These are phyloP conservation scores for Neosilurus hyrtlii DNA, from an alignment of 2,797 vertebrate species.

Conservation along the genomic window DNA sequence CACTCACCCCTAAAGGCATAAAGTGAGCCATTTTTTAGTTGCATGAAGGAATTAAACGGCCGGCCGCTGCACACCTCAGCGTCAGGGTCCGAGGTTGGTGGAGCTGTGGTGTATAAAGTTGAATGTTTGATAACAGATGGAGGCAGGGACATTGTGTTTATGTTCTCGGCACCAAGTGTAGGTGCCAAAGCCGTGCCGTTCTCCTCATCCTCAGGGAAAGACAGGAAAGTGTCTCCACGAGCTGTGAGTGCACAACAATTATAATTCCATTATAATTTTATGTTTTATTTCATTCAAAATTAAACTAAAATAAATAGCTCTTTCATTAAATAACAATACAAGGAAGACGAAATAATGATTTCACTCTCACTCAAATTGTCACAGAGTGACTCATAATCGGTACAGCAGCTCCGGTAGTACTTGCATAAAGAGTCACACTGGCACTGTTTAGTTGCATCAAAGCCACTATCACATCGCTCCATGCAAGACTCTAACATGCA, in stretches of 20 bases:
- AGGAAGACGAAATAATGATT: background rate
- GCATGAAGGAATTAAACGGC: constrained; percentile 80
- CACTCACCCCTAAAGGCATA: constrained; percentile 81
- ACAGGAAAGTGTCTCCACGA: constrained; percentile 85
- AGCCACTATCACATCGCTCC: constrained; percentile 81
- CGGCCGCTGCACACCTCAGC: constrained; percentile 80
- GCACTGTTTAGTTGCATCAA: constrained; percentile 72
- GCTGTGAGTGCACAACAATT: constrained; percentile 66
- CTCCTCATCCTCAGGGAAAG: constrained; percentile 81
- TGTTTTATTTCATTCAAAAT: background rate
- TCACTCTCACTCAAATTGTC: constrained; percentile 74
- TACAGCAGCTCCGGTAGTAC: constrained; percentile 93
- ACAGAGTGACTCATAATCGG: constrained; percentile 77
- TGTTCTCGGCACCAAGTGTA: background rate
- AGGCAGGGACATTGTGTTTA: no score
- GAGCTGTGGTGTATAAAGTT: background rate
- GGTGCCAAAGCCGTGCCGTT: constrained; percentile 36
- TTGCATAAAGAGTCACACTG: constrained; percentile 90
- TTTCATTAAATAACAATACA: background rate
- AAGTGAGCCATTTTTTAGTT: constrained; percentile 81
- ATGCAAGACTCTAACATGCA: constrained; percentile 80
- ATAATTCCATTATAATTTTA: background rate
- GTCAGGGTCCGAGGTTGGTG: constrained; percentile 53
- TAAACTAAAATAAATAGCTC: background rate
- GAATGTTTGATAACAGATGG: background rate